phyloP scores from a whole-genome alignment of 2,113 vertebrate genomes.

The Rhea pennata region DNA sequence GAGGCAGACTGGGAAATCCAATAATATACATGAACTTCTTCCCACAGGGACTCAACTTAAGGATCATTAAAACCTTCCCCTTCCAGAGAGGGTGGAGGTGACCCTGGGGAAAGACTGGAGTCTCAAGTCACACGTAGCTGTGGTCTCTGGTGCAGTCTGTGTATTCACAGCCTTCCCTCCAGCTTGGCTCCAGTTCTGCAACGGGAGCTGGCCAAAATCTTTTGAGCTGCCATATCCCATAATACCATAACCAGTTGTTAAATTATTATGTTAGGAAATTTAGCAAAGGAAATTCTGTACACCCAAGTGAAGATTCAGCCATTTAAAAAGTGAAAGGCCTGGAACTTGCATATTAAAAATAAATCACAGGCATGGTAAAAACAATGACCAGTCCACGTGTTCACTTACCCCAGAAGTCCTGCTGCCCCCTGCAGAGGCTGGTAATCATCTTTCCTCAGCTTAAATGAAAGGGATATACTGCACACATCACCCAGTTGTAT shows the following conservation, averaged over 20 bases:
- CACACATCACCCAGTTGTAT: accelerated
- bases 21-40: neutral
- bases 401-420: neutral
- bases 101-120: neutral
- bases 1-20: neutral
- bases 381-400: neutral
- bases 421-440: neutral
- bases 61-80: neutral
- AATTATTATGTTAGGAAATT: neutral
- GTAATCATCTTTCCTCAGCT: neutral
- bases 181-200: neutral
- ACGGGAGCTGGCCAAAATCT: neutral
- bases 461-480: accelerated
- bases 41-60: neutral
- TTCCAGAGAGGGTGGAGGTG: accelerated
- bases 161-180: neutral
- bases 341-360: neutral
- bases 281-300: neutral
- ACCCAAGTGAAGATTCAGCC: neutral
- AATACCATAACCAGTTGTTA: neutral
- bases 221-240: neutral
- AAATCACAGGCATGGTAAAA: neutral
- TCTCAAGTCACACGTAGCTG: neutral
- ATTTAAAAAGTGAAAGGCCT: neutral
- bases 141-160: neutral